Percentiles rank a stretch among this genome's conserved stretches.
phyloP scores from a whole-genome alignment of 2,113 vertebrate species.

The Tylochromis polylepis region DNA sequence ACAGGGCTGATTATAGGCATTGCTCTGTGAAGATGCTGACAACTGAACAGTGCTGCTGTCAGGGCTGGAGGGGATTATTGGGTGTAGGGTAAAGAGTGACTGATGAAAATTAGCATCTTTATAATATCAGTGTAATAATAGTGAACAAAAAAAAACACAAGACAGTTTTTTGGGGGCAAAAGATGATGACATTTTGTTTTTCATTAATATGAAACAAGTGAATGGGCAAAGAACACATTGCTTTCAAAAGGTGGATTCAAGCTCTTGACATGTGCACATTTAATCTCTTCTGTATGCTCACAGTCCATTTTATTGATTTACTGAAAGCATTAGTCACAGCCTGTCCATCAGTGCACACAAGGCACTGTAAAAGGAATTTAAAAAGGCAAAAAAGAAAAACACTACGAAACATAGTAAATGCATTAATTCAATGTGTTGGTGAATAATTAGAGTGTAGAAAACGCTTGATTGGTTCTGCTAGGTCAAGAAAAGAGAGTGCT shows the following conservation, averaged over 20 bases:
- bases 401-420: conserved; percentile 6
- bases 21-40: conserved; percentile 30
- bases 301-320: conserved; percentile 46
- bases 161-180: background rate
- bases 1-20: conserved; percentile 44
- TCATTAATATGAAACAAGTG: background rate
- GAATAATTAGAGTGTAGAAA: background rate
- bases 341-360: conserved; percentile 8
- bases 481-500: background rate
- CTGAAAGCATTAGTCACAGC: conserved; percentile 44
- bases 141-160: background rate
- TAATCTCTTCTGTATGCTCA: conserved; percentile 7
- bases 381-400: background rate
- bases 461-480: background rate
- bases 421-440: background rate
- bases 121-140: background rate
- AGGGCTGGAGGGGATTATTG: conserved; percentile 30
- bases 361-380: background rate
- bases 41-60: conserved; percentile 47
- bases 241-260: background rate
- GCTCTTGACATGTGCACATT: background rate
- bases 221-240: background rate
- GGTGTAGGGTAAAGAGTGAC: background rate
- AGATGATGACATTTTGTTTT: background rate
- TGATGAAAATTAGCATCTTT: conserved; percentile 25